These are phyloP conservation scores for Dermatophagoides farinae DNA, from an alignment of 1,140 invertebrate species.

Conservation along the genomic window DNA sequence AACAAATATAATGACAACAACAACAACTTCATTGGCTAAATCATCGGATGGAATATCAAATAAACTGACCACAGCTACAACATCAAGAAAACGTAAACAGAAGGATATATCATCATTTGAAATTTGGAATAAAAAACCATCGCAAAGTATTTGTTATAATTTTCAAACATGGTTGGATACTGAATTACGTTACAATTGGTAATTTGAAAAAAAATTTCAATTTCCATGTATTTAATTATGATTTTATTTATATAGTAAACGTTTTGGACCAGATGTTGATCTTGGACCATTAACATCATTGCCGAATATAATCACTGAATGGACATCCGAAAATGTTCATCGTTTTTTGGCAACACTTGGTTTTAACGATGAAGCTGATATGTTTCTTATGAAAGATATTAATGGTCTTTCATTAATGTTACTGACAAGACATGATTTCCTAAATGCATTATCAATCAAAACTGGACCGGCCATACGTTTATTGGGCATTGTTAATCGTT, in stretches of 20 bases:
- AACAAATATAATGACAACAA: too few relatives aligned
- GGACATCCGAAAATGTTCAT: slow-evolving; percentile 57
- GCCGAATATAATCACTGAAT: slow-evolving; percentile 48
- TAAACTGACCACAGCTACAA: too few relatives aligned
- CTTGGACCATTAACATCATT: not conserved
- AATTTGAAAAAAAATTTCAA: not conserved
- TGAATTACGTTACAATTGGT: not conserved
- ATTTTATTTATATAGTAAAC: slow-evolving; percentile 6
- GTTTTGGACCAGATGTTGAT: not conserved
- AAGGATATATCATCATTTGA: too few relatives aligned
- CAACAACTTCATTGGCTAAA: too few relatives aligned
- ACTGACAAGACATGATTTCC: slow-evolving; percentile 53
- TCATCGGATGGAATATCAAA: not conserved
- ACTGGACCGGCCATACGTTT: slow-evolving; percentile 67
- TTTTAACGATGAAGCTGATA: slow-evolving; percentile 31
- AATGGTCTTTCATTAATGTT: slow-evolving; percentile 60
- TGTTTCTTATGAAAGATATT: slow-evolving; percentile 64
- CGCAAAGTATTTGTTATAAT: too few relatives aligned
- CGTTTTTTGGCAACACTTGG: slow-evolving; percentile 35
- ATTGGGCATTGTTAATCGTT: slow-evolving; percentile 41
- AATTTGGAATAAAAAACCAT: too few relatives aligned
- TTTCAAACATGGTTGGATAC: not conserved
- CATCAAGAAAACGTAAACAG: too few relatives aligned
- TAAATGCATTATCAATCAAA: slow-evolving; percentile 50
- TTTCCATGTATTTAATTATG: not conserved